Evolutionary conservation across 2,888 invertebrate genomes (phyloP).

Genomic region (Cantharis rustica): DNA sequence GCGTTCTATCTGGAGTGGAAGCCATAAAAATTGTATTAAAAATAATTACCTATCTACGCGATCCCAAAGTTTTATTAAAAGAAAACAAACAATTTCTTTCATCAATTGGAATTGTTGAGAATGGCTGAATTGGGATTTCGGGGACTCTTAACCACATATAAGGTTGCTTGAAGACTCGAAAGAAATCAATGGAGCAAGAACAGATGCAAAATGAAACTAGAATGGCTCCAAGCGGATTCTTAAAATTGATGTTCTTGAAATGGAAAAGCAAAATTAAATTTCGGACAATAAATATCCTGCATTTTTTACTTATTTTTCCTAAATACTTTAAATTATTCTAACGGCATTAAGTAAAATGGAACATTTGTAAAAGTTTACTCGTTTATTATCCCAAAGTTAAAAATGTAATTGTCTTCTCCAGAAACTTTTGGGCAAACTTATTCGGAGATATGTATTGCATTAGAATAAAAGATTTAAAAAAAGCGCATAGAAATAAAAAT

Average conservation of each 20-base stretch:
- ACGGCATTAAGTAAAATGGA: background rate
- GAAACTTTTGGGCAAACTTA: background rate
- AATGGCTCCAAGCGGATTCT: constrained; percentile 13
- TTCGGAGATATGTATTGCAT: background rate
- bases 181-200: constrained; percentile 27
- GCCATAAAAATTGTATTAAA: background rate
- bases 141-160: constrained; percentile 20
- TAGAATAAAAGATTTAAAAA: background rate
- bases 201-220: constrained; percentile 22
- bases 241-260: constrained; percentile 18
- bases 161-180: constrained; percentile 23
- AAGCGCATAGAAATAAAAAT: background rate
- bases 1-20: background rate
- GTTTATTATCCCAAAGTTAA: background rate
- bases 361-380: background rate
- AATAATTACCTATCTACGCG: background rate
- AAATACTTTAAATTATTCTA: background rate
- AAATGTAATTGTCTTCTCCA: background rate
- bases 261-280: constrained; percentile 12
- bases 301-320: background rate
- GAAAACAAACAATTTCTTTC: background rate
- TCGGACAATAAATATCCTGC: constrained; percentile 7
- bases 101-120: background rate
- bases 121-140: background rate
- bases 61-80: background rate